A percentile compares a stretch with the other conserved stretches of the same genome.
Conservation (phyloP, 1,140 invertebrate species). For the Ceratina australensis region DNA sequence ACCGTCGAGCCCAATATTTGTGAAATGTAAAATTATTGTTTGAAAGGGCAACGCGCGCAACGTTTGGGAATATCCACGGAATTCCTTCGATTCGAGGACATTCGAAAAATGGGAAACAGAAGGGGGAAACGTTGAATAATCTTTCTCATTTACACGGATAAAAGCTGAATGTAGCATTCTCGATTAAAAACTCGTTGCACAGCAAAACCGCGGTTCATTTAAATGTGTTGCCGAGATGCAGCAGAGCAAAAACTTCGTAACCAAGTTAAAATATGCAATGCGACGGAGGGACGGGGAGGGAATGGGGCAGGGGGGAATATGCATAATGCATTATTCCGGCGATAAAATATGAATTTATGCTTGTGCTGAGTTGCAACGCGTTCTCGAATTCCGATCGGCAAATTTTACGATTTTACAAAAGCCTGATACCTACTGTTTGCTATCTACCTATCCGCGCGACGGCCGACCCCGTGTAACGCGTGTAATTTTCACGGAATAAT, state of each 20-base stretch:
- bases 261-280: constrained; percentile 53
- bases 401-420: constrained; percentile 32
- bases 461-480: constrained; percentile 39
- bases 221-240: constrained; percentile 50
- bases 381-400: constrained; percentile 51
- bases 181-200: constrained; percentile 48
- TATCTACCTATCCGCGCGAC: too few species aligned
- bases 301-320: constrained; percentile 33
- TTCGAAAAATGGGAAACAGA: constrained; percentile 19
- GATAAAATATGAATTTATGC: constrained; percentile 65
- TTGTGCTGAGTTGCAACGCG: constrained; percentile 50
- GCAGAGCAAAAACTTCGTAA: constrained; percentile 51
- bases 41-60: too few species aligned
- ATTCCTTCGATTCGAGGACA: too few species aligned
- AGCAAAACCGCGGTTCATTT: constrained; percentile 48
- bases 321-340: constrained; percentile 58
- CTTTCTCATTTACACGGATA: constrained; percentile 15
- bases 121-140: constrained; percentile 8
- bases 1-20: too few species aligned
- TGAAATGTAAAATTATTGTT: too few species aligned
- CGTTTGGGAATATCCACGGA: too few species aligned
- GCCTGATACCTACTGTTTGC: neutral
- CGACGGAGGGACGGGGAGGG: too few species aligned
- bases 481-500: constrained; percentile 52
- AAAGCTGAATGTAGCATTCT: constrained; percentile 38